phyloP scores from a whole-genome alignment of 2,113 vertebrate genomes.

The Pygoscelis adeliae region DNA sequence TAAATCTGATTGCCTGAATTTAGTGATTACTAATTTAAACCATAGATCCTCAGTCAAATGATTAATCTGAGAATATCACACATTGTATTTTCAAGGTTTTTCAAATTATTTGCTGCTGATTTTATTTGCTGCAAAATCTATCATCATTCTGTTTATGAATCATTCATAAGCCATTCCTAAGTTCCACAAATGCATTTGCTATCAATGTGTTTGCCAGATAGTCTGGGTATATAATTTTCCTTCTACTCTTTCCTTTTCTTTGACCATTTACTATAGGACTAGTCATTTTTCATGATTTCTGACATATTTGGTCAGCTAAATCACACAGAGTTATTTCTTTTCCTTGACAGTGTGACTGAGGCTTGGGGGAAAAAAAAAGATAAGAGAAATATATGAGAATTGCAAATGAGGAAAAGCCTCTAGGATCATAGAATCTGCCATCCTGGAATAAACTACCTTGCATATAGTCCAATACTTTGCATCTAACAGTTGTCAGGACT shows the following conservation, averaged over 20 bases:
- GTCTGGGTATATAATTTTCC: neutral
- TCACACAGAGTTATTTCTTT: constrained; percentile 30
- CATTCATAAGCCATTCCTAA: neutral
- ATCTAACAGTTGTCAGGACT: neutral
- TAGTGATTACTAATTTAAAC: neutral
- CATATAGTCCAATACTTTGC: neutral
- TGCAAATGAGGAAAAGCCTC: constrained; percentile 21
- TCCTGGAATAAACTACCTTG: neutral
- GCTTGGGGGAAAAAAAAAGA: neutral
- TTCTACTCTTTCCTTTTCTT: neutral
- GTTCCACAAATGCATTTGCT: neutral
- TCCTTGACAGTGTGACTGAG: constrained; percentile 18
- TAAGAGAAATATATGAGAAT: neutral
- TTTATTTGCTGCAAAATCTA: neutral
- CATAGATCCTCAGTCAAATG: neutral
- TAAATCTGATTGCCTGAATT: neutral
- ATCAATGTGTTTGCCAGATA: neutral
- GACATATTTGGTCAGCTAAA: neutral
- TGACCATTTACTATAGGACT: neutral
- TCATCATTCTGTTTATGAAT: neutral
- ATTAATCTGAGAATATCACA: neutral
- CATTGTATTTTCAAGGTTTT: neutral
- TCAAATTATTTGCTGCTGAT: neutral
- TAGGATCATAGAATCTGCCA: neutral
- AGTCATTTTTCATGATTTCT: constrained; percentile 19